Conservation (phyloP, 2,797 vertebrate genomes). For the Xenopus petersii region DNA sequence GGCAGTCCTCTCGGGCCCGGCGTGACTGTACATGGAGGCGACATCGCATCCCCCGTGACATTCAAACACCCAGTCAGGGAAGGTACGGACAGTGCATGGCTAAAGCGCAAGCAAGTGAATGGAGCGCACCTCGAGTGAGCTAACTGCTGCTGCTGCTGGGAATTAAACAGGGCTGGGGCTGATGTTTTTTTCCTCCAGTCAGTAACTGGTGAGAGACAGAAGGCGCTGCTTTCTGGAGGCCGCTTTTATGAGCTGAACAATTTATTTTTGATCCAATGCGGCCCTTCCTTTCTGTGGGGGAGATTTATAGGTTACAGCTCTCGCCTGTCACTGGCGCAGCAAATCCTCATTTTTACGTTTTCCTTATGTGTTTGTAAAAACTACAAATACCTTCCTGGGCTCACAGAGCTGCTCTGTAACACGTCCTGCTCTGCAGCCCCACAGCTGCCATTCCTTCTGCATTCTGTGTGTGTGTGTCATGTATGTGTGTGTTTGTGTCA, state of each 20-base stretch:
- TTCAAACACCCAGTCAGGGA: slow-evolving; percentile 84
- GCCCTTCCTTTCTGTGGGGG: slow-evolving; percentile 16
- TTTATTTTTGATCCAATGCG: slow-evolving; percentile 20
- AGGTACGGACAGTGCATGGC: slow-evolving; percentile 66
- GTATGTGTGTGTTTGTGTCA: no score
- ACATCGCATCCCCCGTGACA: slow-evolving; percentile 78
- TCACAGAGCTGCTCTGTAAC: no score
- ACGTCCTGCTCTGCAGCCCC: no score
- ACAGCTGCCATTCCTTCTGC: no score
- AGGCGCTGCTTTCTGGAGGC: slow-evolving; percentile 2
- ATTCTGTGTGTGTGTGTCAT: no score
- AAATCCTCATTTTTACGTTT: slow-evolving; percentile 5
- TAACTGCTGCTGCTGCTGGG: not conserved
- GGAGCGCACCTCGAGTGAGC: not conserved
- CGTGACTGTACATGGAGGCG: slow-evolving; percentile 80
- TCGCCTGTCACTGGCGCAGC: slow-evolving; percentile 2
- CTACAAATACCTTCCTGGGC: not conserved
- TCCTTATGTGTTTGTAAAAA: not conserved
- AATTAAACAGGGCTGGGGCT: not conserved
- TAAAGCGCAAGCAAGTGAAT: not conserved
- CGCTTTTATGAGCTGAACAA: slow-evolving; percentile 17
- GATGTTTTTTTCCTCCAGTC: no score
- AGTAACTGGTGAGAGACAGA: not conserved
- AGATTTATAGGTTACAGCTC: slow-evolving; percentile 14
- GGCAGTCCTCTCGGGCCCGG: slow-evolving; percentile 71